Evolutionary conservation across 2,888 invertebrate species (phyloP).

Genomic region (Heliconius erato): DNA sequence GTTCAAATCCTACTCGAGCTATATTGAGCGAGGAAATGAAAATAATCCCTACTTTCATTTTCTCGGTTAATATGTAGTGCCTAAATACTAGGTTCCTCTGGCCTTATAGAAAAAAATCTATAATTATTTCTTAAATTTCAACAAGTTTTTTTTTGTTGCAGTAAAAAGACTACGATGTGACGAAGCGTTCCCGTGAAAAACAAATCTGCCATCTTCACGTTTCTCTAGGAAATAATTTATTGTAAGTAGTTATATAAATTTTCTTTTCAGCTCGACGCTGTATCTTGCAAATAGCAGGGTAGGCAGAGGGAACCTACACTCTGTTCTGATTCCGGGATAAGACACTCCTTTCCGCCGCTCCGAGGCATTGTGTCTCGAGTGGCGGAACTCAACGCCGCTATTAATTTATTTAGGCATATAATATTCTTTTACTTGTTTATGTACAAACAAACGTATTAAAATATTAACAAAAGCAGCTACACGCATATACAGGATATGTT

Average conservation of each 20-base stretch:
- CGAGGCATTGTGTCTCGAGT: too few species aligned
- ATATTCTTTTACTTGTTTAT: too few species aligned
- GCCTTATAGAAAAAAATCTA: too few species aligned
- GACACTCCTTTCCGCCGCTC: background rate
- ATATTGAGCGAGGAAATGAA: too few species aligned
- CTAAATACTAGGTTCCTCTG: too few species aligned
- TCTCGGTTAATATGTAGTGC: too few species aligned
- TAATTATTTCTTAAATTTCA: background rate
- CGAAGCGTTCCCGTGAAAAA: conserved; percentile 62
- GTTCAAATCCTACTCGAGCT: too few species aligned
- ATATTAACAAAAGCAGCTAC: too few species aligned
- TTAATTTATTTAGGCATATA: too few species aligned
- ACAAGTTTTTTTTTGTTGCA: conserved; percentile 66
- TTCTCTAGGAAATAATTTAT: conserved; percentile 30
- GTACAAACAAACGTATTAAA: too few species aligned
- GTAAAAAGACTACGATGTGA: conserved; percentile 79
- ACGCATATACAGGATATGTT: too few species aligned
- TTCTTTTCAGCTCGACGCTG: background rate
- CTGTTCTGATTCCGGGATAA: background rate
- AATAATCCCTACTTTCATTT: too few species aligned
- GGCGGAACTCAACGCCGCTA: background rate
- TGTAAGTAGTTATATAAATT: conserved; percentile 9
- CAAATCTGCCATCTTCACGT: conserved; percentile 67
- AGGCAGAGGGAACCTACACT: background rate
- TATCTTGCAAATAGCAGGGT: background rate